Percentiles rank a stretch among this genome's conserved stretches.
These are phyloP conservation scores for Papilio elwesi DNA, from an alignment of 2,888 invertebrate species.

Conservation along the genomic window DNA sequence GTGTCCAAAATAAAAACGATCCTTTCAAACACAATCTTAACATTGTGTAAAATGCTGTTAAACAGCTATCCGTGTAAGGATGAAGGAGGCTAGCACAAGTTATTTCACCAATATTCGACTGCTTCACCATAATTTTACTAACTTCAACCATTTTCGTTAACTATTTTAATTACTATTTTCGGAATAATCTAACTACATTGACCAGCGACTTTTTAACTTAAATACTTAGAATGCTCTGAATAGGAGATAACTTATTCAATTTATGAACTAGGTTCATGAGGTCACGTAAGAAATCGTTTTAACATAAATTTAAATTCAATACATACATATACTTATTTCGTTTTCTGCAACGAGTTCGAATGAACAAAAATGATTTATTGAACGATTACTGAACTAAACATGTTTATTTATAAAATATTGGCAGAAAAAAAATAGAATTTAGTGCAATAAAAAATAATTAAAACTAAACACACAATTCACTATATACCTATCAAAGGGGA, in stretches of 20 bases:
- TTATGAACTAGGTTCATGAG: slow-evolving; percentile 38
- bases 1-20: slow-evolving; percentile 58
- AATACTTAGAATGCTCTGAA: slow-evolving; percentile 10
- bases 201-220: slow-evolving; percentile 1
- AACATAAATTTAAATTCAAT: slow-evolving; percentile 43
- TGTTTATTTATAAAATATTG: background rate
- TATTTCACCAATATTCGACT: slow-evolving; percentile 47
- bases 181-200: background rate
- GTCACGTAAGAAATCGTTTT: slow-evolving; percentile 36
- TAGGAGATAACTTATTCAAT: slow-evolving; percentile 8
- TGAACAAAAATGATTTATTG: slow-evolving; percentile 2
- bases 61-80: slow-evolving; percentile 68
- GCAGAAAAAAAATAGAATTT: too few relatives aligned
- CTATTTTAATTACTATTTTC: background rate
- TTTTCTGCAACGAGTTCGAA: slow-evolving; percentile 19
- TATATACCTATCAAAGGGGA: too few relatives aligned
- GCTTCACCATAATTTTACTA: slow-evolving; percentile 64
- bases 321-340: slow-evolving; percentile 19
- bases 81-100: slow-evolving; percentile 65
- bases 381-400: slow-evolving; percentile 7
- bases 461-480: too few relatives aligned
- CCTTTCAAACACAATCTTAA: slow-evolving; percentile 57
- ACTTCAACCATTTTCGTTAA: slow-evolving; percentile 67
- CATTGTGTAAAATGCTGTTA: slow-evolving; percentile 59
- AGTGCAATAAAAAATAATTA: too few relatives aligned